Percentiles rank a stretch among this genome's conserved stretches.
Evolutionary conservation across 2,888 invertebrate genomes (phyloP).

Genomic region (Agrotis puta): DNA sequence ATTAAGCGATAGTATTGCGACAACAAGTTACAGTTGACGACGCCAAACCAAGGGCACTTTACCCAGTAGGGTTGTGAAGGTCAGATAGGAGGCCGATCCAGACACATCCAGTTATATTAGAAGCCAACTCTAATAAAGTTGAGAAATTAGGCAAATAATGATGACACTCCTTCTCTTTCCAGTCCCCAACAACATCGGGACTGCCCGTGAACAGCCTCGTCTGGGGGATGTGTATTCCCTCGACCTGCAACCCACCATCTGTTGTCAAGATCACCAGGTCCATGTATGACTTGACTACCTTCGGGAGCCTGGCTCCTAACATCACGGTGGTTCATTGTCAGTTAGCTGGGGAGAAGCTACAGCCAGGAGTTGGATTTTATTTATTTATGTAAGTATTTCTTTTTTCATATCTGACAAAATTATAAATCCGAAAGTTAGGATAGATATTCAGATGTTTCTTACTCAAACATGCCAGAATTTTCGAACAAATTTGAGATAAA

Average conservation of each 20-base stretch:
- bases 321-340: constrained; percentile 64
- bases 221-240: constrained; percentile 51
- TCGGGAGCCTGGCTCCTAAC: constrained; percentile 25
- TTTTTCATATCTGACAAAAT: not conserved
- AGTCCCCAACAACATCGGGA: constrained; percentile 37
- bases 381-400: constrained; percentile 65
- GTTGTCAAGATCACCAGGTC: constrained; percentile 29
- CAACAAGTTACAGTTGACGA: no score
- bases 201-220: not conserved
- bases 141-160: no score
- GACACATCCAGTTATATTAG: no score
- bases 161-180: not conserved
- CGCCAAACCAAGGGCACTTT: no score
- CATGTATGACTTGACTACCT: constrained; percentile 26
- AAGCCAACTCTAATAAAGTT: no score
- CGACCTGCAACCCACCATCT: constrained; percentile 23
- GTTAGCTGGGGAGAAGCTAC: constrained; percentile 42
- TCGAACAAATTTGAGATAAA: no score
- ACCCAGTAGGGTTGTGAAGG: no score
- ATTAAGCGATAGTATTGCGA: no score
- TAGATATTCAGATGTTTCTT: no score
- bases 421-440: no score
- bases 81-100: no score
- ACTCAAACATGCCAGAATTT: no score
- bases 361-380: constrained; percentile 50